These are phyloP conservation scores for Pterostichus madidus DNA, from an alignment of 2,888 invertebrate genomes.

Conservation along the genomic window DNA sequence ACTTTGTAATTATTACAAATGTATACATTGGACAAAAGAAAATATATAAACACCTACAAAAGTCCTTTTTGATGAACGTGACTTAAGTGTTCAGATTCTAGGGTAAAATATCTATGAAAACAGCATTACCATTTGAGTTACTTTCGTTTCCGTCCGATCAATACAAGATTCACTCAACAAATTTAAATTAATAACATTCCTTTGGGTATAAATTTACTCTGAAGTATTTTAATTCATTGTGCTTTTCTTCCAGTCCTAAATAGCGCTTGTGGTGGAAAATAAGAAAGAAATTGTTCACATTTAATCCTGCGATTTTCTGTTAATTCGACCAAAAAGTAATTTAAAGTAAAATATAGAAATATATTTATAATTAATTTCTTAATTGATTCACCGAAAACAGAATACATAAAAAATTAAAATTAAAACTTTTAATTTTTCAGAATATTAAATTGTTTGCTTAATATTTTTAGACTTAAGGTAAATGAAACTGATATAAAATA, in stretches of 20 bases:
- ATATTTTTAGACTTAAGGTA: too few species aligned
- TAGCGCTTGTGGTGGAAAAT: not conserved
- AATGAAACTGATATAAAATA: too few species aligned
- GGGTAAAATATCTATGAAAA: not conserved
- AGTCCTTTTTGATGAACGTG: not conserved
- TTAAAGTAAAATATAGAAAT: too few species aligned
- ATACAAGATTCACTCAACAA: not conserved
- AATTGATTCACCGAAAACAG: too few species aligned
- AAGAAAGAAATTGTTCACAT: constrained; percentile 6
- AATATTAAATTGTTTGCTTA: too few species aligned
- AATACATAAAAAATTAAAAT: too few species aligned
- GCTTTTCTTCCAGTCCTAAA: not conserved
- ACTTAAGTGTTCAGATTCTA: not conserved
- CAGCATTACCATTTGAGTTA: not conserved
- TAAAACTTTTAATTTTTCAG: too few species aligned
- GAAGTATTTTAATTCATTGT: constrained; percentile 1
- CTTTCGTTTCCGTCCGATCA: constrained; percentile 6
- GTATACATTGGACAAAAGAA: not conserved
- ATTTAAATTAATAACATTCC: constrained; percentile 38
- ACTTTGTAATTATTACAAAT: too few species aligned
- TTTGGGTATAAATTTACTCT: constrained; percentile 30
- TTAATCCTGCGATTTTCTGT: not conserved
- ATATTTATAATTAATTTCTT: too few species aligned
- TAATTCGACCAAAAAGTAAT: not conserved
- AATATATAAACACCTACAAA: too few species aligned